Conservation (phyloP, 2,113 vertebrate genomes). For the Antechinus flavipes region DNA sequence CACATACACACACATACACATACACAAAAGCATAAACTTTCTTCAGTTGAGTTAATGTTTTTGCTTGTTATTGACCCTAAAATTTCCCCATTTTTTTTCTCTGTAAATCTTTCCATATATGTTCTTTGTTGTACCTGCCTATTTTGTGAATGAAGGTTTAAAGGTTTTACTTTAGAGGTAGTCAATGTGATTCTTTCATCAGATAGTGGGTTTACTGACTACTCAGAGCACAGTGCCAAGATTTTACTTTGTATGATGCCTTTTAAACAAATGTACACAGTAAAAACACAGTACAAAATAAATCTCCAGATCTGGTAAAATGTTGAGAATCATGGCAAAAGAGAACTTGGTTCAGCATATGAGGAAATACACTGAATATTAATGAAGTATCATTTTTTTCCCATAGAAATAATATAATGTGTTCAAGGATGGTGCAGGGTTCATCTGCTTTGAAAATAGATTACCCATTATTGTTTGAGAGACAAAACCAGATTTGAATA, state of each 20-base stretch:
- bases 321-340: constrained; percentile 2
- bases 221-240: constrained; percentile 7
- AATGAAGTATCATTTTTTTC: constrained; percentile 17
- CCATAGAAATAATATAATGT: constrained; percentile 50
- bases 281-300: constrained; percentile 4
- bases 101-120: constrained; percentile 49
- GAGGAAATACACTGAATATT: constrained; percentile 3
- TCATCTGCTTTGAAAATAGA: constrained; percentile 45
- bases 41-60: constrained; percentile 41
- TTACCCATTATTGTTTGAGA: constrained; percentile 23
- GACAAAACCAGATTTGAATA: constrained; percentile 52
- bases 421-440: constrained; percentile 8
- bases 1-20: no score
- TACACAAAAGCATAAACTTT: background rate
- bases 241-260: constrained; percentile 20
- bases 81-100: background rate
- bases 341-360: constrained; percentile 25
- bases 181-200: background rate
- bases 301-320: background rate
- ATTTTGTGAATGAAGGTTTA: constrained; percentile 26
- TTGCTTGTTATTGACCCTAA: constrained; percentile 11
- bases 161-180: constrained; percentile 25
- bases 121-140: constrained; percentile 46
- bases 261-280: constrained; percentile 17
- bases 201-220: constrained; percentile 22